Percentiles rank a stretch among this genome's conserved stretches.
Evolutionary conservation across 1,140 invertebrate species (phyloP).

Genomic region (Aphidius gifuensis): DNA sequence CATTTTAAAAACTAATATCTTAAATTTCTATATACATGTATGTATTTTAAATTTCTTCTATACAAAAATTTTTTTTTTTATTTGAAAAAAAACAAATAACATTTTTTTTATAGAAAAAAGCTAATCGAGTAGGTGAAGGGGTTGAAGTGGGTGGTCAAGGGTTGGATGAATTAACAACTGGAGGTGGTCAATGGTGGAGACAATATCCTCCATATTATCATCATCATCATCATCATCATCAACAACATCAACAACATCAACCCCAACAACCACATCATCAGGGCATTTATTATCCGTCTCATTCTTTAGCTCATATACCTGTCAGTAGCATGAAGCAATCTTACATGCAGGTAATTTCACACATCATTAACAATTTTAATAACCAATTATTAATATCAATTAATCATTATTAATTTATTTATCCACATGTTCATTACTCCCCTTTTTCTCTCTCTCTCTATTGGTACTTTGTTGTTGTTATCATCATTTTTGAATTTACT

Average conservation of each 20-base stretch:
- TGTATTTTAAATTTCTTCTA: background rate
- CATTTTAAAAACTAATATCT: background rate
- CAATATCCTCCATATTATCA: conserved; percentile 46
- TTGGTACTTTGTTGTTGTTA: no score
- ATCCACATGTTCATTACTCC: no score
- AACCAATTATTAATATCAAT: background rate
- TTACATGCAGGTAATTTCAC: conserved; percentile 49
- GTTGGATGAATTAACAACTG: conserved; percentile 42
- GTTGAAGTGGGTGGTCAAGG: conserved; percentile 42
- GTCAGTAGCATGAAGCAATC: conserved; percentile 54
- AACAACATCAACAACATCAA: conserved; percentile 29
- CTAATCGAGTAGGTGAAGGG: conserved; percentile 50
- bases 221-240: conserved; percentile 38
- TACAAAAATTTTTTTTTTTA: background rate
- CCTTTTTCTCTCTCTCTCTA: no score
- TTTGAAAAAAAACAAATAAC: background rate
- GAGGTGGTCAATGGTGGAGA: conserved; percentile 52
- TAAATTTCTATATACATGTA: background rate
- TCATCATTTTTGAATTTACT: no score
- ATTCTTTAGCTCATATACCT: conserved; percentile 51
- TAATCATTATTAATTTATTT: no score
- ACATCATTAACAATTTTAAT: conserved; percentile 14
- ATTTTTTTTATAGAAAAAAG: conserved; percentile 48
- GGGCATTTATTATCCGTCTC: conserved; percentile 50
- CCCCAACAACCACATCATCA: conserved; percentile 31